Conservation (phyloP, 2,888 invertebrate genomes). For the Oligia fasciuncula region DNA sequence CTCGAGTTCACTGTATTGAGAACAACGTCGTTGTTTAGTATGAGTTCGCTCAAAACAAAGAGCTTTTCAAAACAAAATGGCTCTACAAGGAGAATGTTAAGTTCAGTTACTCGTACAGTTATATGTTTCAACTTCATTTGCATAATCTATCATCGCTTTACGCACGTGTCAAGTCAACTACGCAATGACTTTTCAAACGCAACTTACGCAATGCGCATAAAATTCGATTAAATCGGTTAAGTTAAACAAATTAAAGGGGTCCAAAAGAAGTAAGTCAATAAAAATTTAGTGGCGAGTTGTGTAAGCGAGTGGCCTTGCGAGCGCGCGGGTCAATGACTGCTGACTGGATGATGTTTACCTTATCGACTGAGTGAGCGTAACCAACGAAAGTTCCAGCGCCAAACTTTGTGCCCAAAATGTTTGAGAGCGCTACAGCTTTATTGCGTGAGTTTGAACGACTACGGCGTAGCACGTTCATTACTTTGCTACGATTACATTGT, state of each 20-base stretch:
- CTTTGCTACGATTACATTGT: slow-evolving; percentile 55
- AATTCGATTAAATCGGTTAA: slow-evolving; percentile 42
- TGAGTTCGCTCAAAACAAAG: slow-evolving; percentile 82
- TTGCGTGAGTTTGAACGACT: slow-evolving; percentile 64
- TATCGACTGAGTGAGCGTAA: slow-evolving; percentile 81
- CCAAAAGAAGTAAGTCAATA: slow-evolving; percentile 73
- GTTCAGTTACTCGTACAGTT: slow-evolving; percentile 72
- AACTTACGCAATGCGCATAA: slow-evolving; percentile 47
- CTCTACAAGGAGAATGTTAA: slow-evolving; percentile 63
- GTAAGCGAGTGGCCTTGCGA: slow-evolving; percentile 87
- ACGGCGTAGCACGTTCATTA: slow-evolving; percentile 70
- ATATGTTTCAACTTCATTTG: slow-evolving; percentile 64
- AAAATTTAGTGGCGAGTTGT: slow-evolving; percentile 81
- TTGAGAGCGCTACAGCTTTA: slow-evolving; percentile 71
- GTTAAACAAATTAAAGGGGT: slow-evolving; percentile 61
- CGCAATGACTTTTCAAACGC: too few species aligned
- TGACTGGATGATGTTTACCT: slow-evolving; percentile 84
- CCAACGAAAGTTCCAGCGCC: slow-evolving; percentile 81
- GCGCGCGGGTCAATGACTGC: slow-evolving; percentile 85
- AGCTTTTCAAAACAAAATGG: slow-evolving; percentile 78
- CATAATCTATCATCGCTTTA: slow-evolving; percentile 61
- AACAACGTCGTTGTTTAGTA: slow-evolving; percentile 79
- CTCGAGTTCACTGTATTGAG: slow-evolving; percentile 86
- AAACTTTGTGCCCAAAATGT: slow-evolving; percentile 73
- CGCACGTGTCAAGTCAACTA: slow-evolving; percentile 17